Conservation (phyloP, 2,113 vertebrate genomes). For the Bufo gargarizans region DNA sequence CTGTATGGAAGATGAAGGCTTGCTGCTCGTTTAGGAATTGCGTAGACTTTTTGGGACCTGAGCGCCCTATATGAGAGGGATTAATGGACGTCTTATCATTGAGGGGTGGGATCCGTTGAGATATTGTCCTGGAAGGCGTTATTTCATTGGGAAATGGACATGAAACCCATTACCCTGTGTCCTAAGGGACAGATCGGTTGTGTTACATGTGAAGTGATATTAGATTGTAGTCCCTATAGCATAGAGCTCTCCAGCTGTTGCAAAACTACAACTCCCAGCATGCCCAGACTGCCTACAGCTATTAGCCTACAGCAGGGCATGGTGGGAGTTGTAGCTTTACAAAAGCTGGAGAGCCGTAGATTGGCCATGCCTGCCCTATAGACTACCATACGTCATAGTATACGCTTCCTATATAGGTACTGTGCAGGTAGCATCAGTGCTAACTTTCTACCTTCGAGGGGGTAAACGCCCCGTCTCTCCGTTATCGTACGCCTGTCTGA, state of each 20-base stretch:
- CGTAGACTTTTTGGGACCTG: neutral
- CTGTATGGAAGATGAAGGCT: neutral
- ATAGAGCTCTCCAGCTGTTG: too few relatives aligned
- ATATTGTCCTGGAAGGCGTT: neutral
- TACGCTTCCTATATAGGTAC: too few relatives aligned
- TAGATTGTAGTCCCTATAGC: neutral
- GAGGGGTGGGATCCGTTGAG: neutral
- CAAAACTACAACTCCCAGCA: too few relatives aligned
- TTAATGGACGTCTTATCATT: neutral
- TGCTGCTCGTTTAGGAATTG: neutral
- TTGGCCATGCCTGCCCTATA: neutral
- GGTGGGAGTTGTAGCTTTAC: too few relatives aligned
- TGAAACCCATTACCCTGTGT: neutral
- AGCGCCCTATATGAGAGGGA: neutral
- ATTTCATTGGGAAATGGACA: neutral
- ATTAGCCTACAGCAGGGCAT: too few relatives aligned
- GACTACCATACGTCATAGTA: neutral
- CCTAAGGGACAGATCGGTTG: neutral
- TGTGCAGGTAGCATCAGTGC: neutral
- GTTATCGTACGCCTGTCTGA: conserved; percentile 23
- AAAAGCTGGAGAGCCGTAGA: too few relatives aligned
- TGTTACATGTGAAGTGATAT: neutral
- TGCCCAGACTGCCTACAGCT: too few relatives aligned
- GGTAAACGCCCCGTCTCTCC: conserved; percentile 11
- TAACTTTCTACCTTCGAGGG: neutral